Percentiles rank a stretch among this genome's conserved stretches.
Evolutionary conservation across 2,797 vertebrate genomes (phyloP).

Genomic region (Crenuchus spilurus): DNA sequence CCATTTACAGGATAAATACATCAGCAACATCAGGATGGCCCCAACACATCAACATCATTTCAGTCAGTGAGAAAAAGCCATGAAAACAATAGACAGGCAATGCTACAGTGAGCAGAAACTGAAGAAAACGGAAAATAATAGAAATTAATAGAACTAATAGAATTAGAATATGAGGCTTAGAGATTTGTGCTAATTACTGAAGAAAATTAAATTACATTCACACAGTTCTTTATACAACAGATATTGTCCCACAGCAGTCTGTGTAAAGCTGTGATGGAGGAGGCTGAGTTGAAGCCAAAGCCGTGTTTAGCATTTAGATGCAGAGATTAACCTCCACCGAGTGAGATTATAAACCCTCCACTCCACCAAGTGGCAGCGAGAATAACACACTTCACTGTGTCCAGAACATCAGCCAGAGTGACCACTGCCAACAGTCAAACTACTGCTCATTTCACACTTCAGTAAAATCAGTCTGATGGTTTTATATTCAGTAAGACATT

Average conservation of each 20-base stretch:
- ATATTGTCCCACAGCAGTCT: neutral
- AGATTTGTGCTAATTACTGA: neutral
- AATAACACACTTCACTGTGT: neutral
- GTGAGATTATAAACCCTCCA: constrained; percentile 20
- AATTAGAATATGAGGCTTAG: neutral
- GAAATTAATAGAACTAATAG: too few relatives aligned
- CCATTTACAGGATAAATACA: neutral
- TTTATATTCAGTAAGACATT: too few relatives aligned
- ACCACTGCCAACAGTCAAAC: neutral
- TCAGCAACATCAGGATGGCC: neutral
- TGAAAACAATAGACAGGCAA: too few relatives aligned
- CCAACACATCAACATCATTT: neutral
- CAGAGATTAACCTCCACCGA: constrained; percentile 25
- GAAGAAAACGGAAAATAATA: too few relatives aligned
- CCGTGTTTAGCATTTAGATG: constrained; percentile 1
- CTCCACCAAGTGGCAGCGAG: constrained; percentile 21
- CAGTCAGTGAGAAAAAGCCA: too few relatives aligned
- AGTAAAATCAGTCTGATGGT: too few relatives aligned
- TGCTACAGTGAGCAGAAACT: too few relatives aligned
- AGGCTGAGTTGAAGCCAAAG: neutral
- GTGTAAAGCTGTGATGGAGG: neutral
- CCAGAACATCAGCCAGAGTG: neutral
- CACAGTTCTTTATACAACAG: neutral
- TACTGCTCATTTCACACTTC: too few relatives aligned
- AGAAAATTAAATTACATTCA: neutral